Base-by-base conservation (phyloP, 2,888 invertebrate species). In the Pinctada fucata region DNA sequence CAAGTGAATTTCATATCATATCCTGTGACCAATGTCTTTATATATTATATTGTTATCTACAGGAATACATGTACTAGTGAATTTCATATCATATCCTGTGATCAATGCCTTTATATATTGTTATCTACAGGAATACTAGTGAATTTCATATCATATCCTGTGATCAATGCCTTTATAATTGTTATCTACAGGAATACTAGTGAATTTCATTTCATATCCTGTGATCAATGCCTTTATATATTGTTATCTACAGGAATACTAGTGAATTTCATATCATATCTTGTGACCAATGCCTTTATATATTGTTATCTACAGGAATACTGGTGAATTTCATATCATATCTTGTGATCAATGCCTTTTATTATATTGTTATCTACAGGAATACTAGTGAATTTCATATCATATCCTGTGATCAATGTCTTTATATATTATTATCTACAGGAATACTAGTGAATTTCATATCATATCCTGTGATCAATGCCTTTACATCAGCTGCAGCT, bases 401-500 rank as follows among this genome's bases (percentile, higher is more conserved):
- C 92, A 1, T 89, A 89, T 78, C 91, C 92, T 5, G 92, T 92
- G 52, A 91, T 92, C 81, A 92, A 90, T 83, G 91, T 91, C 48
- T 93, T 93, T 83, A 92, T 92, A 0, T 91, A 31, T 31, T 31
- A 1, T 31, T 31, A 16, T 70, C 86, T 86, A 13, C 87, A 92
- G 92, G 92, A 66, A 91, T 92, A 52, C 72, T 92, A 65, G 92
- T 92, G 31, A 90, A 92, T 79, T 93, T 91, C 82, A 92, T 93
- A 58, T 92, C 92, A 1, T 89, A 89, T 78, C 91, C 92, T 5
- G 92, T 92, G 63, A 91, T 92, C 81, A 92, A 90, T 83, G 91
- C 91, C 48, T 93, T 93, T 83, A 92, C 92, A 0, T 91, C 91
- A n/a, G 92, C 92, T 58, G 92, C 92, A 5, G 92, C 92, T 71